Evolutionary conservation across 2,113 vertebrate genomes (phyloP).

Genomic region (Sinocyclocheilus anshuiensis): DNA sequence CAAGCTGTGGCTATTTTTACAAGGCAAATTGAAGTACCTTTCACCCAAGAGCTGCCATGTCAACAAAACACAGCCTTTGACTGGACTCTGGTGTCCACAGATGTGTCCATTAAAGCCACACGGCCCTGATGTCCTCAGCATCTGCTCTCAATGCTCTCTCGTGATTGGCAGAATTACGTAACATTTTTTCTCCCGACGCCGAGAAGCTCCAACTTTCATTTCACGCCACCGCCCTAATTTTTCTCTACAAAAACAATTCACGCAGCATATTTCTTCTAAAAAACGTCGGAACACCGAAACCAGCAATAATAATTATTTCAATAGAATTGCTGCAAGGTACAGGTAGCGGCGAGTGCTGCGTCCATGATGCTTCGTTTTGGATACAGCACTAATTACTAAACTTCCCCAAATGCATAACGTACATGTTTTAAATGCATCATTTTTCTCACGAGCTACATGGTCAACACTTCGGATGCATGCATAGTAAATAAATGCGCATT

Average conservation of each 20-base stretch:
- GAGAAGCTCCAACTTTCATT: conserved; percentile 22
- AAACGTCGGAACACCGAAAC: neutral
- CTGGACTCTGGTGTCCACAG: neutral
- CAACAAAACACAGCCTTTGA: neutral
- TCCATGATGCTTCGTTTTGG: conserved; percentile 13
- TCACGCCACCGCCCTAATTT: conserved; percentile 24
- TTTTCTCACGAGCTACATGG: neutral
- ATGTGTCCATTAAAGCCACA: conserved; percentile 2
- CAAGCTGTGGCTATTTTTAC: neutral
- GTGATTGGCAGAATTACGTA: conserved; percentile 39
- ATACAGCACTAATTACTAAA: conserved; percentile 16
- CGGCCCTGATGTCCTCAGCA: conserved; percentile 4
- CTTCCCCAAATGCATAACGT: conserved; percentile 1
- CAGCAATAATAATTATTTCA: too few species aligned
- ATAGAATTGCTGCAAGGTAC: neutral
- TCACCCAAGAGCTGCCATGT: neutral
- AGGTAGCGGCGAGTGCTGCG: neutral
- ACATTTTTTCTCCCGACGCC: conserved; percentile 22
- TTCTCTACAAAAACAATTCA: neutral
- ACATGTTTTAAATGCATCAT: neutral
- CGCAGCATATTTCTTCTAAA: too few species aligned
- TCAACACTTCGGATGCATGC: neutral
- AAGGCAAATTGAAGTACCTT: neutral
- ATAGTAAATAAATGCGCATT: neutral
- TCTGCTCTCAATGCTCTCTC: conserved; percentile 1